Base-by-base conservation (phyloP, 2,888 invertebrate genomes). In the Osmoderma eremita region DNA sequence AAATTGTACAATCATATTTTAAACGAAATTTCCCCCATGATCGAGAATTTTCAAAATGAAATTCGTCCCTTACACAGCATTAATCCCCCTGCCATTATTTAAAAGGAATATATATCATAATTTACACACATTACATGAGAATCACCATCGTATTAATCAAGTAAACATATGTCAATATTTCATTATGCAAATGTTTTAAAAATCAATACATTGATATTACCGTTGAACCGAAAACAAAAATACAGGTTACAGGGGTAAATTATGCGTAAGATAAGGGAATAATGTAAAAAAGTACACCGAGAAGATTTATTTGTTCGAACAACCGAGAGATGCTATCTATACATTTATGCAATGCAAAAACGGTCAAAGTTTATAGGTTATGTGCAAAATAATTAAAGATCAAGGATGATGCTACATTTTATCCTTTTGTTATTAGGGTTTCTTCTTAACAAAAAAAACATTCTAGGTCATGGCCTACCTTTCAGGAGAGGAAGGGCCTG, bases 401-500 rank as follows among this genome's bases (percentile, higher is more conserved):
- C 68, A 65, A 68, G 68, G 68, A 62, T 30, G 3, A 30, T 63
- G 63, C 49, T 38, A 38, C 38, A 41, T 54, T 45, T 49, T 54
- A 45, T 63, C 53, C 61, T 62, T 63, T 56, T 56, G 56, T 65
- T 56, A 17, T 50, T 50, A n/a, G 8, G 17, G 24, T 20, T 17
- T 53, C 17, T 30, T 53, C n/a, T 41, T 41, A 39, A 18, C 30
- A 49, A 42, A 42, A 20, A 48, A 20, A 41, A 45, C 41, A 50
- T 58, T 67, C 63, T 68, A 68, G 68, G 68, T 68, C 68, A 68
- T 66, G 63, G 83, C 87, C 83, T 81, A 98, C 98, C 98, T 95
- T 98, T 98, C 78, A 99, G 89, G 80, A 93, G 90, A 77, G 98
- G 97, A 84, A 99, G 88, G 81, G 94, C 94, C 84, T 95, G 95